A percentile compares a stretch with the other conserved stretches of the same genome.
Conservation (phyloP, 1,140 invertebrate genomes). For the Drosophila miranda region DNA sequence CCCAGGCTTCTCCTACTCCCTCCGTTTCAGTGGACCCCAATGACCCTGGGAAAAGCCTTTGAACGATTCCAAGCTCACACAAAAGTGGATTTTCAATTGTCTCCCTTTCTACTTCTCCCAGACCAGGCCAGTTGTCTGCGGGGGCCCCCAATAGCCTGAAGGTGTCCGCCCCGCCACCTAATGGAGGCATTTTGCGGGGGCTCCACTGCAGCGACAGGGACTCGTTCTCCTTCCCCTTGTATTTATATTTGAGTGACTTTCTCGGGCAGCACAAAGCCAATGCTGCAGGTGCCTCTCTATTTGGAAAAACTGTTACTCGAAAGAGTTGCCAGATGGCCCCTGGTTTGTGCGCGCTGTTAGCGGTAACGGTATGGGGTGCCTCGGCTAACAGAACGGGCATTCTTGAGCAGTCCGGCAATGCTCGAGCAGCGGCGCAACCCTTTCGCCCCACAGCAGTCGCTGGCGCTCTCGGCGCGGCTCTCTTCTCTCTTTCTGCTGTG, state of each 20-base stretch:
- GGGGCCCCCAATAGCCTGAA: slow-evolving; percentile 36
- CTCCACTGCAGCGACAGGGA: slow-evolving; percentile 7
- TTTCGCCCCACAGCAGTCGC: too few species aligned
- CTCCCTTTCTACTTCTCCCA: slow-evolving; percentile 7
- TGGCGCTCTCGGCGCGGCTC: not conserved
- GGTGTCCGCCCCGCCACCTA: slow-evolving; percentile 33
- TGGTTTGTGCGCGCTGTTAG: too few species aligned
- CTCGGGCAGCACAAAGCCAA: too few species aligned
- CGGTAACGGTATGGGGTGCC: too few species aligned
- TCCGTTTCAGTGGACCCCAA: too few species aligned
- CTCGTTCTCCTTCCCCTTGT: too few species aligned
- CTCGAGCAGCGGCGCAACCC: not conserved
- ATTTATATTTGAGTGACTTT: too few species aligned
- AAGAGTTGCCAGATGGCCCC: slow-evolving; percentile 29
- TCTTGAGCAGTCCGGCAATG: slow-evolving; percentile 32
- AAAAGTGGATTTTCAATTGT: slow-evolving; percentile 18
- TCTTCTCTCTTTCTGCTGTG: slow-evolving; percentile 10
- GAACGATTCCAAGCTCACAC: not conserved
- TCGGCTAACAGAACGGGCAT: not conserved
- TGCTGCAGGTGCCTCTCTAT: too few species aligned
- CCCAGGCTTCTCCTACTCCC: too few species aligned
- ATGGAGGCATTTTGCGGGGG: slow-evolving; percentile 38
- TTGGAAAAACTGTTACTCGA: too few species aligned
- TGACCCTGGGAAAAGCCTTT: slow-evolving; percentile 21
- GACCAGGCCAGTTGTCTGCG: not conserved